A percentile compares a stretch with the other conserved stretches of the same genome.
Conservation (phyloP, 1,140 invertebrate genomes). For the Andrena cerasifolii region DNA sequence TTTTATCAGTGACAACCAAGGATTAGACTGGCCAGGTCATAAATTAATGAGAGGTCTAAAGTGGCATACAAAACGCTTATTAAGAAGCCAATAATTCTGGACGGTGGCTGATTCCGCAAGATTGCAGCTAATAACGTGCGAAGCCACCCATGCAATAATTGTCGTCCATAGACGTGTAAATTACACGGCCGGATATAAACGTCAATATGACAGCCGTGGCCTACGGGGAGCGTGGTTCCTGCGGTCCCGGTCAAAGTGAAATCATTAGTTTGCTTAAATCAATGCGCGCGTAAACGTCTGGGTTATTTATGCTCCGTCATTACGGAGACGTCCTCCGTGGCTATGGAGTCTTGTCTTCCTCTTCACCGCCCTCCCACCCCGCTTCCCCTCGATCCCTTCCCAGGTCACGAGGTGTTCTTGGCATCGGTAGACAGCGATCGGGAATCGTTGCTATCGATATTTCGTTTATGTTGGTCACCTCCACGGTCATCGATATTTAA, state of each 20-base stretch:
- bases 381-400: constrained; percentile 48
- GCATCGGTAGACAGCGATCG: constrained; percentile 27
- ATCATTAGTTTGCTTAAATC: constrained; percentile 84
- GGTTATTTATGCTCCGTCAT: constrained; percentile 82
- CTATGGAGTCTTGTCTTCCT: constrained; percentile 49
- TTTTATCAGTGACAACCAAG: constrained; percentile 25
- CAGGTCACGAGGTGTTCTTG: constrained; percentile 18
- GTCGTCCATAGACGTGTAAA: constrained; percentile 81
- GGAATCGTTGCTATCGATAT: neutral
- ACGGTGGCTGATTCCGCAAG: constrained; percentile 24
- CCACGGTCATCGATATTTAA: too few relatives aligned
- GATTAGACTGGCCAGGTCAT: neutral
- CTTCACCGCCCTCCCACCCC: constrained; percentile 38
- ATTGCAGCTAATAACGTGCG: constrained; percentile 58
- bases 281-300: constrained; percentile 82
- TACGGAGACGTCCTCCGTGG: constrained; percentile 78
- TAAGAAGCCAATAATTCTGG: constrained; percentile 49
- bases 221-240: constrained; percentile 66
- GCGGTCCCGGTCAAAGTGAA: constrained; percentile 81
- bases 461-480: neutral
- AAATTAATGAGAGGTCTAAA: constrained; percentile 17
- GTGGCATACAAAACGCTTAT: constrained; percentile 17
- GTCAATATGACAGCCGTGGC: constrained; percentile 78
- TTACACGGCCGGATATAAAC: constrained; percentile 79
- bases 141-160: constrained; percentile 72